Base-by-base conservation (phyloP, 2,888 invertebrate genomes). In the Nymphalis polychloros region DNA sequence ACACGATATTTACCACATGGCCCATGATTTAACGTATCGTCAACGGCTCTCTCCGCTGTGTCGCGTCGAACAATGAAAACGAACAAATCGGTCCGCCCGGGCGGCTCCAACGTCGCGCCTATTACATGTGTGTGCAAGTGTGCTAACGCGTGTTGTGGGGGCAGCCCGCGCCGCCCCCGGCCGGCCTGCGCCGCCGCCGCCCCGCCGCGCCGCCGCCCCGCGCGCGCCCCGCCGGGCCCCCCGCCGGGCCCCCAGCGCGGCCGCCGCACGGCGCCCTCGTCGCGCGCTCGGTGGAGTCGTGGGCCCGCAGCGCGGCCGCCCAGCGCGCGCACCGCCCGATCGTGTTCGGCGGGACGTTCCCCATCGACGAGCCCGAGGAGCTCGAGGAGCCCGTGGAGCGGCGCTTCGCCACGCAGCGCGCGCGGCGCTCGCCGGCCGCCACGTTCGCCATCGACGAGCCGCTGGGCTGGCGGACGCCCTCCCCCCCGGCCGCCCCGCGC, bases 331-430 rank as follows among this genome's bases (percentile, higher is more conserved):
- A 93, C 81, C 95, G 94, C 80, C 95, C 95, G 71, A 93, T 97
- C 59, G 94, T 97, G 71, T 97, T 97, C 84, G 96, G 97, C 77
- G 97, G 97, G 64, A 97, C 97, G 4, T 97, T 94, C 92, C 97
- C 97, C 6, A 97, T 97, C 75, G 97, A 97, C 84, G 94, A 94
- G 79, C 97, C 97, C 41, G 79, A 75, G 16, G 61, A 64, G 23
- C 63, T 57, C 35, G 67, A 60, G 13, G 35, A 13, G 41, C 27
- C 27, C 27, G 27, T 5, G 85, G 87, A 93, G 72, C 87, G 87
- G 75, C 82, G 80, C 73, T 90, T 90, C 80, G 90, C 93, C 78
- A 85, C 81, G 67, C 79, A 84, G 71, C 78, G 89, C 74, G 83
- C 87, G 66, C 46, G 31, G 20, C 68, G 68, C 31, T 71, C 73